Conservation (phyloP, 2,888 invertebrate genomes). For the Apocheima hispidaria region DNA sequence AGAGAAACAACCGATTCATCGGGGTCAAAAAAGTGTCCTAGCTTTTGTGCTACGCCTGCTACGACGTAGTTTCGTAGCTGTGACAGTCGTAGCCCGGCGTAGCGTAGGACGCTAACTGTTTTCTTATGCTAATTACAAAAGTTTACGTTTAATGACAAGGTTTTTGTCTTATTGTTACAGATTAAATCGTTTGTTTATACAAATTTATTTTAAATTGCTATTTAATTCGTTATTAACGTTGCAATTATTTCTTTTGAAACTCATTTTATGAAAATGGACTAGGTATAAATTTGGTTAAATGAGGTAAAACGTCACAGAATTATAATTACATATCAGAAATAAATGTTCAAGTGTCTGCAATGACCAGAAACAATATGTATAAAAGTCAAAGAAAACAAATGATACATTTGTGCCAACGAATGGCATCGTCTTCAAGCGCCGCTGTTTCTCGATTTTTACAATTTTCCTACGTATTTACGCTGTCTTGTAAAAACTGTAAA, state of each 20-base stretch:
- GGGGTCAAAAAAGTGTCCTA: constrained; percentile 13
- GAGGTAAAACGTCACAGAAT: neutral
- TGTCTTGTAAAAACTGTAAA: neutral
- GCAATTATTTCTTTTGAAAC: neutral
- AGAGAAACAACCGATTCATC: neutral
- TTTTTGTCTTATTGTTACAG: constrained; percentile 6
- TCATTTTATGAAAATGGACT: too few relatives aligned
- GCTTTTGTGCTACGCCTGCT: constrained; percentile 13
- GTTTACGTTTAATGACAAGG: constrained; percentile 21
- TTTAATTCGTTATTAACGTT: neutral
- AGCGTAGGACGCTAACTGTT: constrained; percentile 18
- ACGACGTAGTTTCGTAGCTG: constrained; percentile 11
- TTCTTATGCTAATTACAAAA: constrained; percentile 26
- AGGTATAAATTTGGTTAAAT: too few relatives aligned
- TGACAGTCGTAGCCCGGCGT: constrained; percentile 14
- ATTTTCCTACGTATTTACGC: constrained; percentile 21
- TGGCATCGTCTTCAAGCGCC: constrained; percentile 17
- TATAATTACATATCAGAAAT: neutral
- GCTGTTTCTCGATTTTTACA: constrained; percentile 17
- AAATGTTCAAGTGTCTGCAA: neutral
- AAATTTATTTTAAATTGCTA: neutral
- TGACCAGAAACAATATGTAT: neutral
- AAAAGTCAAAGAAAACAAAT: constrained; percentile 12
- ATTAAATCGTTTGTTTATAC: constrained; percentile 12
- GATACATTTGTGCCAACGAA: constrained; percentile 10